phyloP scores from a whole-genome alignment of 2,888 invertebrate genomes.

The Galeopsomyia nigrocyanea region DNA sequence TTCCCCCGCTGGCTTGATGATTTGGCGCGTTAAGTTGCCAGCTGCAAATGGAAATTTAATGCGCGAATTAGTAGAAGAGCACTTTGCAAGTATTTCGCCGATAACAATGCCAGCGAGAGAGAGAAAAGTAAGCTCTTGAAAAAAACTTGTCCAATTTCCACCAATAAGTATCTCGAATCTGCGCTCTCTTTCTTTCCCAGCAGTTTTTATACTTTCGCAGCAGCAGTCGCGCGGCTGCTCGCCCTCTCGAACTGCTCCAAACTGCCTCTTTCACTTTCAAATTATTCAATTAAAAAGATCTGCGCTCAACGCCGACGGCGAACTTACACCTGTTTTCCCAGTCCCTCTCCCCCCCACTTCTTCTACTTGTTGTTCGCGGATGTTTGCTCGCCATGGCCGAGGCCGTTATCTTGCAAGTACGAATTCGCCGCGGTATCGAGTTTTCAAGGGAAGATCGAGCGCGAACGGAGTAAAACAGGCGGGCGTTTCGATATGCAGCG shows the following conservation, averaged over 20 bases:
- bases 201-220: background rate
- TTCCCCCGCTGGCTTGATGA: conserved; percentile 41
- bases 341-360: conserved; percentile 4
- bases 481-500: no score
- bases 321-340: no score
- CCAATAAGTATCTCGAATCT: conserved; percentile 39
- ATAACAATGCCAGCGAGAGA: conserved; percentile 35
- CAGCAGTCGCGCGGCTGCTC: background rate
- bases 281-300: conserved; percentile 20
- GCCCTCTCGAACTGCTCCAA: background rate
- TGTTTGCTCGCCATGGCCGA: conserved; percentile 21
- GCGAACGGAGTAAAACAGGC: no score
- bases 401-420: background rate
- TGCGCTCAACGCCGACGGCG: no score
- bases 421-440: no score
- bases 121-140: conserved; percentile 9
- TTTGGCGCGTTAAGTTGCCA: conserved; percentile 28
- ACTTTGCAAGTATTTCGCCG: conserved; percentile 37
- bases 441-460: no score
- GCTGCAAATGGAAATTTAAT: conserved; percentile 62
- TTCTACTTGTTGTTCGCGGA: conserved; percentile 41
- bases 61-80: conserved; percentile 27
- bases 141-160: conserved; percentile 42
- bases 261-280: background rate
- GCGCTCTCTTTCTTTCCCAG: background rate